Evolutionary conservation across 2,888 invertebrate species (phyloP).

Genomic region (Cephus runcator): DNA sequence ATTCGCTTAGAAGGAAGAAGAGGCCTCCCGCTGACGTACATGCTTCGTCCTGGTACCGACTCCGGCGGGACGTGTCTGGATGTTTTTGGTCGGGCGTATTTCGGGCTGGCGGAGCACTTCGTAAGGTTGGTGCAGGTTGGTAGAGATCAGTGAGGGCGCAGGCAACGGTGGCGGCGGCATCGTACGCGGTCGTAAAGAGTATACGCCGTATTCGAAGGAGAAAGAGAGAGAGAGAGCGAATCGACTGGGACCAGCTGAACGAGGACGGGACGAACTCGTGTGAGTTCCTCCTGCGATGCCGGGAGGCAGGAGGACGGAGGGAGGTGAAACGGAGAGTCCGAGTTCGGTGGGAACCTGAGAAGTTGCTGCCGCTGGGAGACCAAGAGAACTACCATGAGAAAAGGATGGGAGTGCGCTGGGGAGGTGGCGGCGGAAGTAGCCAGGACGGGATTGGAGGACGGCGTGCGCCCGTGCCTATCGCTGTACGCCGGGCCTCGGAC

Average conservation of each 20-base stretch:
- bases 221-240: neutral
- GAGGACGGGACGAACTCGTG: conserved; percentile 7
- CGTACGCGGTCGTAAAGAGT: conserved; percentile 17
- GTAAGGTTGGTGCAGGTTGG: neutral
- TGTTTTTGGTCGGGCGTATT: neutral
- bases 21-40: neutral
- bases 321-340: conserved; percentile 33
- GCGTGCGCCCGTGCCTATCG: neutral
- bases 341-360: conserved; percentile 55
- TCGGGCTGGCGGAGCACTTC: neutral
- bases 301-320: neutral
- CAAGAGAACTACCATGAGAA: conserved; percentile 19
- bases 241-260: neutral
- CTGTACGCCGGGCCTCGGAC: neutral
- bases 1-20: neutral
- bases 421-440: conserved; percentile 20
- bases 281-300: conserved; percentile 8
- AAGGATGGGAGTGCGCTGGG: neutral
- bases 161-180: conserved; percentile 10
- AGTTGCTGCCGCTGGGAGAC: conserved; percentile 38
- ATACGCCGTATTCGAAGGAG: conserved; percentile 7
- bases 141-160: conserved; percentile 4
- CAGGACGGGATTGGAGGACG: conserved; percentile 4
- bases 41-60: neutral
- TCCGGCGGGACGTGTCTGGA: neutral